Evolutionary conservation across 2,797 vertebrate species (phyloP).

Genomic region (Sarcoramphus papa): DNA sequence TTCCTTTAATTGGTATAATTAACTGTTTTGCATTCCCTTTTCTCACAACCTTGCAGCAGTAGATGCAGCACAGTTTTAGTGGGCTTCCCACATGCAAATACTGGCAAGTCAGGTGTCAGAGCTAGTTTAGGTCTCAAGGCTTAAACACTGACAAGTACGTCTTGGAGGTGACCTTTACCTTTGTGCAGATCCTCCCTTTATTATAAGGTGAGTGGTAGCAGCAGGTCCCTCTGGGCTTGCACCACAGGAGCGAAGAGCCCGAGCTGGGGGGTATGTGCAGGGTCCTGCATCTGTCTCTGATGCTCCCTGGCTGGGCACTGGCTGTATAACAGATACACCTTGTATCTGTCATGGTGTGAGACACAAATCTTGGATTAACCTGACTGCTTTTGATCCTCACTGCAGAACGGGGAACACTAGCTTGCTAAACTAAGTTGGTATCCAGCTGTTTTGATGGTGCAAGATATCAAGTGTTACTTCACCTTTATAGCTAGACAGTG

Average conservation of each 20-base stretch:
- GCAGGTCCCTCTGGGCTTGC: not conserved
- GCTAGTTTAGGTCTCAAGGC: not conserved
- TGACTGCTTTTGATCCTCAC: not conserved
- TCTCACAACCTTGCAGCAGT: not conserved
- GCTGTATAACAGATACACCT: not conserved
- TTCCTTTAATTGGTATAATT: constrained; percentile 32
- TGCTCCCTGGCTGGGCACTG: not conserved
- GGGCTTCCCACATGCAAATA: not conserved
- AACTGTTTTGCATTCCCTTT: not conserved
- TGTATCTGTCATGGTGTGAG: not conserved
- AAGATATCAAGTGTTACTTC: not conserved
- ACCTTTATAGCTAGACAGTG: not conserved
- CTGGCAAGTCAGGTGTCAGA: not conserved
- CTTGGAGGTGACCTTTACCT: not conserved
- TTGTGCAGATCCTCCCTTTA: not conserved
- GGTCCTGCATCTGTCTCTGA: not conserved
- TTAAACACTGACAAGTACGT: not conserved
- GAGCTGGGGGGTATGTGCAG: not conserved
- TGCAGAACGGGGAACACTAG: not conserved
- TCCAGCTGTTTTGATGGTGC: not conserved
- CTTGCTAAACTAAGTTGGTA: not conserved
- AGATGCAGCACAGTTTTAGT: not conserved
- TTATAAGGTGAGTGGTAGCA: not conserved
- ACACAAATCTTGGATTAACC: not conserved
- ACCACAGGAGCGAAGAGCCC: rapidly evolving